Evolutionary conservation across 2,797 vertebrate species (phyloP), one percentile per base, ranked within the genome.

Genomic region (Pseudochromis fuscus): DNA sequence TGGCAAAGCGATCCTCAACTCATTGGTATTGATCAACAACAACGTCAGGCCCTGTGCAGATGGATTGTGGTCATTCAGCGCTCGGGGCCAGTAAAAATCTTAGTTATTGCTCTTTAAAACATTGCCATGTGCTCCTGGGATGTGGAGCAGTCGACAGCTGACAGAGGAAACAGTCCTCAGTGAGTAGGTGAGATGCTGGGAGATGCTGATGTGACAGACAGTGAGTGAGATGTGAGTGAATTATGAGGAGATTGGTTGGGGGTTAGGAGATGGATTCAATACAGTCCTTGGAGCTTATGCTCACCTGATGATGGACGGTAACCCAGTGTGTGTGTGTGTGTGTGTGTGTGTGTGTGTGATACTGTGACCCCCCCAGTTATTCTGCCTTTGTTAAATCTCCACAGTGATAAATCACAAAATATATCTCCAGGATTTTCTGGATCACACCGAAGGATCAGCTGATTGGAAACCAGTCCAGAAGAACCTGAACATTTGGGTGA

Each of bases 11-110:
- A 86, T 85, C 58, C 65, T 81, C 6, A 30, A 74, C 67, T 83
- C 85, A 66, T n/a, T 52, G 85, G 68, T 86, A 87, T 87, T 79
- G 88, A 91, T 86, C 78, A 88, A 80, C 79, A 79, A 70, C 76
- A 57, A 45, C 72, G 63, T 84, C 79, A 27, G 49, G 70, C 42
- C 31, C 30, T 2, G 27, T 19, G 31, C 71, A 78, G 84, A 90
- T 72, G 51, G 66, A 88, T 88, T 66, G 60, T 18, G 52, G 68
- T 63, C 77, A 85, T 82, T 87, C 79, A 70, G 49, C 0, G 5
- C 56, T 16, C 28, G 3, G 73, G 58, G 48, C 44, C 58, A 19
- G 35, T 72, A 53, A 13, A 80, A 81, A 27, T 53, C 38, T 28
- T 77, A 53, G 62, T 79, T 77, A 79, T 75, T 77, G 82, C 74